Evolutionary conservation across 2,797 vertebrate species (phyloP).

Genomic region (Pangasius djambal): DNA sequence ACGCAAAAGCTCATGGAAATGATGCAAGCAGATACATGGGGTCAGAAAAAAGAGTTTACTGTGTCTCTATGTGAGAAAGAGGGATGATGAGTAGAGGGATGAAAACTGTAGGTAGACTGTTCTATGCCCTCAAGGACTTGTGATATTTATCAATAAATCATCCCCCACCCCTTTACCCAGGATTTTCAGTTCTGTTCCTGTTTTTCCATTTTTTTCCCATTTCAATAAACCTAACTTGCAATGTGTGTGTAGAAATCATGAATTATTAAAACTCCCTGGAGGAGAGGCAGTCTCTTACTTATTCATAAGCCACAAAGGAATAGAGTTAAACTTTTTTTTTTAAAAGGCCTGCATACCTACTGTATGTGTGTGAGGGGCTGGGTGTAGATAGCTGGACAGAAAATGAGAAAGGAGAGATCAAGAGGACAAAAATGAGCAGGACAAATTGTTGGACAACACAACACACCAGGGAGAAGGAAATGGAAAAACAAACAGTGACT

Average conservation of each 20-base stretch:
- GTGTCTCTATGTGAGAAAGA: conserved; percentile 45
- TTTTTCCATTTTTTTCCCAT: conserved; percentile 63
- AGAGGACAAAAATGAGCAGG: conserved; percentile 38
- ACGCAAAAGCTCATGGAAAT: conserved; percentile 34
- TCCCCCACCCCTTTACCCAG: conserved; percentile 54
- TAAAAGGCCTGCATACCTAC: conserved; percentile 66
- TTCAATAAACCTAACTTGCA: conserved; percentile 82
- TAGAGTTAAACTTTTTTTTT: conserved; percentile 71
- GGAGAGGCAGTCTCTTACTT: conserved; percentile 79
- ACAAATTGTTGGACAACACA: conserved; percentile 28
- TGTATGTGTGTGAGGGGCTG: conserved; percentile 53
- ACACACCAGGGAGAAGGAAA: conserved; percentile 14
- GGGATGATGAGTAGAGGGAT: conserved; percentile 49
- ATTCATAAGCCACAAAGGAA: conserved; percentile 85
- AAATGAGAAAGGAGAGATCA: conserved; percentile 43
- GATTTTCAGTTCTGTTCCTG: conserved; percentile 64
- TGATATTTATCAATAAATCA: conserved; percentile 84
- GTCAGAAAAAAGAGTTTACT: conserved; percentile 24
- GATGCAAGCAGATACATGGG: conserved; percentile 37
- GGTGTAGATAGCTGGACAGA: conserved; percentile 7
- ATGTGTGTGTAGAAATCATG: conserved; percentile 69
- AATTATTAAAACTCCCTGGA: conserved; percentile 86
- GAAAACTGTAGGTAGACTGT: conserved; percentile 63
- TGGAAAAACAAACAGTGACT: conserved; percentile 42
- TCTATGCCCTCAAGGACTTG: conserved; percentile 71